phyloP scores from a whole-genome alignment of 2,113 vertebrate species.

The Pitta sordida region DNA sequence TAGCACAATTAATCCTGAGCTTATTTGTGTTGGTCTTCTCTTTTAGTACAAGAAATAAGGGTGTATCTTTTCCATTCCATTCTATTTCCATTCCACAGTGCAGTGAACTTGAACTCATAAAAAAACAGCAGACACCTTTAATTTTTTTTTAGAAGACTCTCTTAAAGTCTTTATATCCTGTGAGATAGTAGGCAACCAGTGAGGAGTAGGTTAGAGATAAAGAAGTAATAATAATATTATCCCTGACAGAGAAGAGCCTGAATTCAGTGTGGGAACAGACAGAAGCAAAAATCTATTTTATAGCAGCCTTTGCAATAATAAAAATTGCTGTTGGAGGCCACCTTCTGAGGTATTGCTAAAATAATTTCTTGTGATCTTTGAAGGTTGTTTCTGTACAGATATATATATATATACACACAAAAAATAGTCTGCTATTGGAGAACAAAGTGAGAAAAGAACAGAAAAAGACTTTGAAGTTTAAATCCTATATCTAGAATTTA shows the following conservation, averaged over 20 bases:
- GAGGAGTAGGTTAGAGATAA: not conserved
- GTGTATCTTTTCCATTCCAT: not conserved
- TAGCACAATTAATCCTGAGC: not conserved
- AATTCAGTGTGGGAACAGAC: not conserved
- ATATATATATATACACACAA: not conserved
- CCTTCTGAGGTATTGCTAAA: slow-evolving; percentile 10
- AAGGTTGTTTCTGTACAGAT: not conserved
- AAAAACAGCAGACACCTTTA: not conserved
- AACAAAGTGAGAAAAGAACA: not conserved
- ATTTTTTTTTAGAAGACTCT: not conserved
- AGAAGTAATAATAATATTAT: not conserved
- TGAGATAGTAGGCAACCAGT: not conserved
- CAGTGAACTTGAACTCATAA: not conserved
- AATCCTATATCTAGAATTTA: not conserved
- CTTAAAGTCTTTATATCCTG: not conserved
- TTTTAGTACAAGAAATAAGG: not conserved
- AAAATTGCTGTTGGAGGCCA: slow-evolving; percentile 12
- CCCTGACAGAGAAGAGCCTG: not conserved
- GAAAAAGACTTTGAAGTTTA: slow-evolving; percentile 10
- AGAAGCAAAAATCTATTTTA: slow-evolving; percentile 6
- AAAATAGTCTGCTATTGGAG: not conserved
- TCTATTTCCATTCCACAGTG: no score
- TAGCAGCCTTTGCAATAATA: not conserved
- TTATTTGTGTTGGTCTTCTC: not conserved
- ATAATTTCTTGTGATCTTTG: slow-evolving; percentile 16